Evolutionary conservation across 2,888 invertebrate genomes (phyloP), one percentile per base, ranked within the genome.

Genomic region (Lepetodrilus schrolli): DNA sequence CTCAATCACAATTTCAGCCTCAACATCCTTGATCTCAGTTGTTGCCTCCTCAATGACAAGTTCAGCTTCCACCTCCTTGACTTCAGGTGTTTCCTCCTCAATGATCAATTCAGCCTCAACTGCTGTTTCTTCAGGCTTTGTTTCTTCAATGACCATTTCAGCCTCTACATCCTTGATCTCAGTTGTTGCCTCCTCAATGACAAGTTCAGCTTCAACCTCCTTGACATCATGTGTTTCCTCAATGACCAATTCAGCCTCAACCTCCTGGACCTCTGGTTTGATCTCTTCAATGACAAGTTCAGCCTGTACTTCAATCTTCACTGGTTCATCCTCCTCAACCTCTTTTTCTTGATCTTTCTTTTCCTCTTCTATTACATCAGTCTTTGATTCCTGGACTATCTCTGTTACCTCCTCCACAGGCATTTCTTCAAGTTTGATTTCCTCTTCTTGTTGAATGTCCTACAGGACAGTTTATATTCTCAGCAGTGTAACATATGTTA

Each of bases 181-280:
- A 23, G 26, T 7, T 1, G 65, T 10, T 36, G 34, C 37, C 17
- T 74, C 74, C n/a, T 74, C 74, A 58, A 30, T 21, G 8, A 48
- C 38, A 34, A 69, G 23, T 48, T 74, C 66, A n/a, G 70, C 49
- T 51, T 75, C 66, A 50, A 73, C 69, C 7, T 72, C 72, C n/a
- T 72, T 70, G 17, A 69, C 21, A 2, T 37, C 26, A 38, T 20
- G 21, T 8, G 20, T 38, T 21, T 66, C 66, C 38, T 66, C 49
- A 36, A 78, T 72, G 20, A 69, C 73, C 34, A 77, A n/a, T 20
- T 78, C 75, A 13, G 72, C 76, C 30, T 75, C 77, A 47, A 79
- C 72, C 4, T 80, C 72, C 66, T 75, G 36, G 4, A 36, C 70
- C 17, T 34, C 70, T 47, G 68, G 4, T 30, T 43, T 47, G n/a